phyloP scores from a whole-genome alignment of 30 jellyfish, hydroid and myxozoan genomes.

The Aurelia sp. region DNA sequence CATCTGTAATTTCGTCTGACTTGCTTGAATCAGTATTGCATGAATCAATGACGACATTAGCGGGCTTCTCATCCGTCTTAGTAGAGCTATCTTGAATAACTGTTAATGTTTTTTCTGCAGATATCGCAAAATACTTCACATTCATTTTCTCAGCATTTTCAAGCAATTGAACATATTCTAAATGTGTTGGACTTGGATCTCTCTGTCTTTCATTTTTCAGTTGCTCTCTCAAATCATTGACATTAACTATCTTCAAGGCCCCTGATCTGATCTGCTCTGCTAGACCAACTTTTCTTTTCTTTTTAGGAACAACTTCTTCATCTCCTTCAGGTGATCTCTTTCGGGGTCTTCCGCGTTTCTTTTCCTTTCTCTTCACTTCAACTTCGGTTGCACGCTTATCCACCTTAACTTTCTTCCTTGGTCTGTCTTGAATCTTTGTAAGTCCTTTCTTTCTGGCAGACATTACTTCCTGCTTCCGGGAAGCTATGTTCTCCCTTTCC shows the following conservation, averaged over 20 bases:
- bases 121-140: slow-evolving; percentile 55
- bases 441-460: background rate
- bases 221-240: slow-evolving; percentile 50
- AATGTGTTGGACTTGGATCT: slow-evolving; percentile 47
- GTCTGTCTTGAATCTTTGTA: background rate
- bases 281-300: slow-evolving; percentile 18
- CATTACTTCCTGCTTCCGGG: too few relatives aligned
- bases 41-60: too few relatives aligned
- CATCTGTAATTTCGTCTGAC: too few relatives aligned
- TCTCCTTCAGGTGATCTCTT: background rate
- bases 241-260: slow-evolving; percentile 33
- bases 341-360: slow-evolving; percentile 60
- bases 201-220: slow-evolving; percentile 19
- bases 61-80: too few relatives aligned
- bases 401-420: background rate
- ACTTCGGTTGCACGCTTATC: background rate
- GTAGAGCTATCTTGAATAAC: background rate
- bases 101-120: slow-evolving; percentile 5
- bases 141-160: slow-evolving; percentile 64
- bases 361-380: background rate
- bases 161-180: slow-evolving; percentile 43
- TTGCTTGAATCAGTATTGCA: too few relatives aligned
- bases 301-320: slow-evolving; percentile 29
- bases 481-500: background rate
- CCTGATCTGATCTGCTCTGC: slow-evolving; percentile 55